A percentile compares a stretch with the other conserved stretches of the same genome.
These are phyloP conservation scores for Caenorhabditis afra DNA, from an alignment of 2,888 invertebrate genomes.

Conservation along the genomic window DNA sequence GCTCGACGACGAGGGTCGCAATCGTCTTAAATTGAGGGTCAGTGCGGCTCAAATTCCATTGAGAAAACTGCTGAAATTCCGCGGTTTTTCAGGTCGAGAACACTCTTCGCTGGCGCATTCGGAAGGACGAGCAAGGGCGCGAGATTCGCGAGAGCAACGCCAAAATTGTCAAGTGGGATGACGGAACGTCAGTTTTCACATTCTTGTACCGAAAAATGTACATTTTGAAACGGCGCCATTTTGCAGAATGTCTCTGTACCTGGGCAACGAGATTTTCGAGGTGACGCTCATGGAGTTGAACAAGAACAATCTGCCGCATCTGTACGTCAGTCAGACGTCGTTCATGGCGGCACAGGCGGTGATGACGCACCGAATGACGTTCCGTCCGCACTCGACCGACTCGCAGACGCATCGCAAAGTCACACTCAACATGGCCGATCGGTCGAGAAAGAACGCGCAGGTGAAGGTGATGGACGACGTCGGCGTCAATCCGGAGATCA, in stretches of 20 bases:
- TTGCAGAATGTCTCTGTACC: slow-evolving; percentile 91
- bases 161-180: slow-evolving; percentile 95
- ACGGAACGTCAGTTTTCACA: slow-evolving; percentile 85
- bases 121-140: slow-evolving; percentile 85
- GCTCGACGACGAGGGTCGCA: slow-evolving; percentile 96
- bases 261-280: slow-evolving; percentile 98
- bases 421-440: slow-evolving; percentile 96
- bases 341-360: slow-evolving; percentile 86
- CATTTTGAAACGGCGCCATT: too few relatives aligned
- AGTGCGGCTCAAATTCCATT: neutral
- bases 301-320: slow-evolving; percentile 86
- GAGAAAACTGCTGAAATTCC: neutral
- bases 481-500: slow-evolving; percentile 94
- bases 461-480: slow-evolving; percentile 96
- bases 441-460: slow-evolving; percentile 92
- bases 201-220: neutral
- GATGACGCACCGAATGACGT: slow-evolving; percentile 95
- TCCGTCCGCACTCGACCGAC: slow-evolving; percentile 98
- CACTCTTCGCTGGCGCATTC: slow-evolving; percentile 91
- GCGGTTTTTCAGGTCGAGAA: slow-evolving; percentile 90
- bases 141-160: slow-evolving; percentile 91
- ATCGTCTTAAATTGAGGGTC: slow-evolving; percentile 84
- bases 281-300: slow-evolving; percentile 90
- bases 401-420: slow-evolving; percentile 96
- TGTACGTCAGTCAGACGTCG: slow-evolving; percentile 40